These are phyloP conservation scores for Zootermopsis nevadensis DNA, from an alignment of 2,888 invertebrate genomes.

Conservation along the genomic window DNA sequence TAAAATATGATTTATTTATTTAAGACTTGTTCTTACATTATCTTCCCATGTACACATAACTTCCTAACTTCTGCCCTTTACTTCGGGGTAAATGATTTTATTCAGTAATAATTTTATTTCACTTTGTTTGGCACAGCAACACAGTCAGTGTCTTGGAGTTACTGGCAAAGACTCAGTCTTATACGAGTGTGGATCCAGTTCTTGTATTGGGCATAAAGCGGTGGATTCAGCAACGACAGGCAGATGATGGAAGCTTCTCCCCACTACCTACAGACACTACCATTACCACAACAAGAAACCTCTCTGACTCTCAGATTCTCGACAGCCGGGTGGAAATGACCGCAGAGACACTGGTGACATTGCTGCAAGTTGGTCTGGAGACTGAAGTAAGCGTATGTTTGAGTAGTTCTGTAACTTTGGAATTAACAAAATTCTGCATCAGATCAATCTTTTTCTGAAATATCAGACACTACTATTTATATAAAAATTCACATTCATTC, in stretches of 20 bases:
- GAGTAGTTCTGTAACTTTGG: too few species aligned
- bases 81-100: too few species aligned
- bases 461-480: too few species aligned
- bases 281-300: slow-evolving; percentile 21
- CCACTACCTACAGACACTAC: slow-evolving; percentile 56
- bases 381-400: slow-evolving; percentile 62
- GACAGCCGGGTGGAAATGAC: slow-evolving; percentile 72
- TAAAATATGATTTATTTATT: too few species aligned
- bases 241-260: slow-evolving; percentile 70
- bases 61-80: too few species aligned
- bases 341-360: slow-evolving; percentile 71
- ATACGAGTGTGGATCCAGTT: slow-evolving; percentile 72
- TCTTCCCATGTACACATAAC: too few species aligned
- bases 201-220: slow-evolving; percentile 70
- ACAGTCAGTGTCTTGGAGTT: slow-evolving; percentile 72
- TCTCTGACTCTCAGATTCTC: slow-evolving; percentile 56
- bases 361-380: slow-evolving; percentile 72
- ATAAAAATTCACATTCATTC: too few species aligned
- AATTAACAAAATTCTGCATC: too few species aligned
- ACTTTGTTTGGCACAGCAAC: slow-evolving; percentile 42
- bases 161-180: slow-evolving; percentile 70
- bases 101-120: neutral
- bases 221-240: slow-evolving; percentile 73
- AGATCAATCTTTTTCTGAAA: too few species aligned
- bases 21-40: too few species aligned